These are phyloP conservation scores for Cheiracanthium punctorium DNA, from an alignment of 2,888 invertebrate species.

Conservation along the genomic window DNA sequence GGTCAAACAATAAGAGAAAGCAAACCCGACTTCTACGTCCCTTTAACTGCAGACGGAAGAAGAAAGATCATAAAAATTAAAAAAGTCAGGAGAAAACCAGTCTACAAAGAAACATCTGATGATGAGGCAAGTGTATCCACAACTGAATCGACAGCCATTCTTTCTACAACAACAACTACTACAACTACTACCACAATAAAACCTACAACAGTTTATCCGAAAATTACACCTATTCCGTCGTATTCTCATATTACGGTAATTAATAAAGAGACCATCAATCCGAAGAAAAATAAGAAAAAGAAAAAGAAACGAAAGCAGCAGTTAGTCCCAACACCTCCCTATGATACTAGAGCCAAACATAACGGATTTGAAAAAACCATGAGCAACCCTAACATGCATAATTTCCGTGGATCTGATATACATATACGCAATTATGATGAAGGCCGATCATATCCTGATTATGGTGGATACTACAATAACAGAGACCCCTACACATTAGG, in stretches of 20 bases:
- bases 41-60: background rate
- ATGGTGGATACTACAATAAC: background rate
- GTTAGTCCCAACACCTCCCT: slow-evolving; percentile 6
- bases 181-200: background rate
- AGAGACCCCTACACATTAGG: no score
- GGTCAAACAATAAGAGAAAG: background rate
- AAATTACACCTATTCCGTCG: background rate
- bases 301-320: slow-evolving; percentile 13
- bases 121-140: no score
- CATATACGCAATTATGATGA: no score
- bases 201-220: background rate
- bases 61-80: slow-evolving; percentile 33
- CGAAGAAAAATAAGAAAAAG: slow-evolving; percentile 37
- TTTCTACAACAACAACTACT: no score
- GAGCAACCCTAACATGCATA: no score
- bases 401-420: no score
- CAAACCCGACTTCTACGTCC: no score
- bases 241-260: slow-evolving; percentile 56
- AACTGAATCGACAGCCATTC: no score
- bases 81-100: slow-evolving; percentile 26
- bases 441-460: background rate
- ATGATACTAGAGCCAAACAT: background rate
- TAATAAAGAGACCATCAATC: slow-evolving; percentile 39
- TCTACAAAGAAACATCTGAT: background rate
- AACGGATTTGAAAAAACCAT: no score